phyloP scores from a whole-genome alignment of 2,113 vertebrate species.

The Zeus faber region DNA sequence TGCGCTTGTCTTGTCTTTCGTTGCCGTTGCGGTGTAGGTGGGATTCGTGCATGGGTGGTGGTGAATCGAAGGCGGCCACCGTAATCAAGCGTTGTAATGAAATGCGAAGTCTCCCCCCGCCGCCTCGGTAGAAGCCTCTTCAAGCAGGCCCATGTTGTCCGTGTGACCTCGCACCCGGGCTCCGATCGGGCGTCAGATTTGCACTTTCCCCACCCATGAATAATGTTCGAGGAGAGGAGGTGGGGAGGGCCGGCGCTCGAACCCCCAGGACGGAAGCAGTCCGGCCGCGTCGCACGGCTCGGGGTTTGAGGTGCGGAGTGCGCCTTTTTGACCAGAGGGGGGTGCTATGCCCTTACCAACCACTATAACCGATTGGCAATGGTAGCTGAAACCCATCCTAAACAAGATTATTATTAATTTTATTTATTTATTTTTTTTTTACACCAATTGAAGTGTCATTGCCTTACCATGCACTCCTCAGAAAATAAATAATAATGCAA shows the following conservation, averaged over 20 bases:
- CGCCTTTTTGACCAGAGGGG: slow-evolving; percentile 22
- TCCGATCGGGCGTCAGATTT: slow-evolving; percentile 5
- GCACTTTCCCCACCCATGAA: slow-evolving; percentile 6
- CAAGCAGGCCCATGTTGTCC: no score
- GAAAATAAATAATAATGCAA: slow-evolving; percentile 1
- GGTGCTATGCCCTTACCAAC: slow-evolving; percentile 10
- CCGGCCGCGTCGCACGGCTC: no score
- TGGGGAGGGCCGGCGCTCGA: neutral
- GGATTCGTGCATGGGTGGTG: slow-evolving; percentile 30
- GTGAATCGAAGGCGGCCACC: slow-evolving; percentile 36
- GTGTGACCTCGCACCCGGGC: no score
- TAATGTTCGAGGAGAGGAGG: neutral
- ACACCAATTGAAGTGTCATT: neutral
- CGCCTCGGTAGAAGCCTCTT: neutral
- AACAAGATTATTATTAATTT: no score
- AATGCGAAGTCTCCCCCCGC: no score
- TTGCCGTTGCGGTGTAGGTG: slow-evolving; percentile 9
- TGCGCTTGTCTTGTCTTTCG: slow-evolving; percentile 36
- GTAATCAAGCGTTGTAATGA: neutral
- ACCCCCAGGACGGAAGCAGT: neutral
- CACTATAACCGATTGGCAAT: no score
- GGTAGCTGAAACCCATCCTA: no score
- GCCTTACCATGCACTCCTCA: neutral
- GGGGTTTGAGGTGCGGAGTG: slow-evolving; percentile 4
- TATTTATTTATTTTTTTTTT: neutral